Evolutionary conservation across 2,113 vertebrate genomes (phyloP).

Genomic region (Muntiacus muntjak): DNA sequence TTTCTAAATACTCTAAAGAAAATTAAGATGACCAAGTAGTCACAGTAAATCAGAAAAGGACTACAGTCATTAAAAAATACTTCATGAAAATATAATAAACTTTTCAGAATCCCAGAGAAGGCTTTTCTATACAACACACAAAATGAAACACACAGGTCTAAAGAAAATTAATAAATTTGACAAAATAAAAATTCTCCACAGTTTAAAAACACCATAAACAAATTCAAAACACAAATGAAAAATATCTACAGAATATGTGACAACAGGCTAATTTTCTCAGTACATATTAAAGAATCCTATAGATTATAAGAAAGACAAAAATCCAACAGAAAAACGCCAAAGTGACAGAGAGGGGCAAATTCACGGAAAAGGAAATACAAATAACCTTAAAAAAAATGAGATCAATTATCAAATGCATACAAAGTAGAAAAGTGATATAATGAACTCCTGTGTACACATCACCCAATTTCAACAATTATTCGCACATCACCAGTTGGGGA

Average conservation of each 20-base stretch:
- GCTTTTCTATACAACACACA: neutral
- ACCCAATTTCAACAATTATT: neutral
- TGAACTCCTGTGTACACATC: neutral
- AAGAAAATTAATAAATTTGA: constrained; percentile 24
- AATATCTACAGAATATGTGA: neutral
- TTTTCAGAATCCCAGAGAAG: neutral
- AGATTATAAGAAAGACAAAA: neutral
- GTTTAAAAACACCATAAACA: neutral
- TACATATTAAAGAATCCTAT: neutral
- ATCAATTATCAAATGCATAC: neutral
- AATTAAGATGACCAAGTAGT: neutral
- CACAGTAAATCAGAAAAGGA: neutral
- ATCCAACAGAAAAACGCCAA: neutral
- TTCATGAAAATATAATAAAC: constrained; percentile 1
- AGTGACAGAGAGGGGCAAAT: neutral
- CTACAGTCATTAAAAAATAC: neutral
- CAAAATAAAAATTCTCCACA: constrained; percentile 3
- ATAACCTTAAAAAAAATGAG: neutral
- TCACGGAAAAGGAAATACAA: neutral
- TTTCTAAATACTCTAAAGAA: neutral
- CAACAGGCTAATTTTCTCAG: constrained; percentile 11
- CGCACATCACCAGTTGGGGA: neutral
- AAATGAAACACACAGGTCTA: constrained; percentile 8
- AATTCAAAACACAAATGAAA: constrained; percentile 45
- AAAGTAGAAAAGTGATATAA: neutral